Evolutionary conservation across 2,888 invertebrate species (phyloP), one percentile per base, ranked within the genome.

Genomic region (Acanthacorydalis orientalis): DNA sequence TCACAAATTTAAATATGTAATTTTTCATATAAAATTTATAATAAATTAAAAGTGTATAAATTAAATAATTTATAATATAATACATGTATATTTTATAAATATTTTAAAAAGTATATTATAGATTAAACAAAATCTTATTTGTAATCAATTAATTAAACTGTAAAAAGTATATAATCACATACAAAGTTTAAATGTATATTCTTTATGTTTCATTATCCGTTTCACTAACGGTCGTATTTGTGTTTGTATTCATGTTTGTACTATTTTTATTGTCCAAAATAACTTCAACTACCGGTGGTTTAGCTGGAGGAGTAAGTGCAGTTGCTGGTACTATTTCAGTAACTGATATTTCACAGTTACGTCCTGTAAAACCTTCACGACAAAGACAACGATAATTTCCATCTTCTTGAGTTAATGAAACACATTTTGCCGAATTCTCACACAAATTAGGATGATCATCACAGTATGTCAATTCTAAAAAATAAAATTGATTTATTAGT

Each of bases 391-490:
- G 77, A 66, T 75, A 89, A 60, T 69, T 68, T 2, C 87, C 89
- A 46, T 89, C 87, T 46, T 80, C 79, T 49, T 80, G 77, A 34
- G 81, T 79, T 50, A 85, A 59, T 43, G 88, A 87, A 47, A 82
- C 73, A 62, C 92, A 92, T 57, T 79, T 83, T 1, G 83, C 87
- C 4, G 78, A 82, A 61, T 92, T 89, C 61, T 77, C 74, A 59
- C 92, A 92, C 0, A 78, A 74, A 45, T 69, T 72, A 1, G 76
- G 73, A 60, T 90, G 78, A 50, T 81, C 80, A 49, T 83, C 83
- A 68, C 92, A 92, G 67, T 80, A 87, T 57, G 82, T 87, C 47
- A 90, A 67, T 60, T 84, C 89, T 85, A 67, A 31, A 65, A 65
- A 40, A 8, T 14, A 15, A 15, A 4, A 15, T 15, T 2, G 34